Evolutionary conservation across 2,797 vertebrate genomes (phyloP).

Genomic region (Labeo calbasu): DNA sequence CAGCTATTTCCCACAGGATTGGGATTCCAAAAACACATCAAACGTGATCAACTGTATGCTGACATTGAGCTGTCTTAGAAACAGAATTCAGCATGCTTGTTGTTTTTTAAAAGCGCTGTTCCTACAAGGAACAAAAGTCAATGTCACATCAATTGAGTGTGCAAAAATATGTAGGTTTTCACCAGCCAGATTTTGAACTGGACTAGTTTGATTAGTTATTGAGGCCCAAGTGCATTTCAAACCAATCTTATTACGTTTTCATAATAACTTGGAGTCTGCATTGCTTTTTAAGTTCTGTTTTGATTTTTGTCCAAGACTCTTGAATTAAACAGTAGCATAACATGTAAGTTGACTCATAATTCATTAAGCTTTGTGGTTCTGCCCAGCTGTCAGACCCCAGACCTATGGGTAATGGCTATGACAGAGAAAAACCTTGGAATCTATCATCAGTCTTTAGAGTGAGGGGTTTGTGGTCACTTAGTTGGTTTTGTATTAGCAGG

Average conservation of each 20-base stretch:
- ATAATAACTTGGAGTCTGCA: background rate
- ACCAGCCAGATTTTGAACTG: background rate
- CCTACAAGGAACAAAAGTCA: background rate
- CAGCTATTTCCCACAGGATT: conserved; percentile 8
- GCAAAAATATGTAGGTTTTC: conserved; percentile 2
- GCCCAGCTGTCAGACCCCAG: conserved; percentile 58
- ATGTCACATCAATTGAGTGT: background rate
- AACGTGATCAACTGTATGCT: conserved; percentile 20
- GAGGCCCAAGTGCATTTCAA: background rate
- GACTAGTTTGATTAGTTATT: background rate
- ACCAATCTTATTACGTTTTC: background rate
- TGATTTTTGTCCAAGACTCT: background rate
- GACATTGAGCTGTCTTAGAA: background rate
- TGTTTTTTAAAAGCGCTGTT: conserved; percentile 7
- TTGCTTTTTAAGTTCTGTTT: background rate
- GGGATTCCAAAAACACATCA: conserved; percentile 31
- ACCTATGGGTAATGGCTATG: conserved; percentile 54
- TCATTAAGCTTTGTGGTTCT: conserved; percentile 56
- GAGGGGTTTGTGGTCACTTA: conserved; percentile 56
- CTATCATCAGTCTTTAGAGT: conserved; percentile 51
- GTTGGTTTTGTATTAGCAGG: conserved; percentile 68
- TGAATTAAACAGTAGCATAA: conserved; percentile 30
- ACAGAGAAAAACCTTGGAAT: conserved; percentile 57
- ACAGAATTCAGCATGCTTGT: background rate
- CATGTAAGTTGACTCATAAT: conserved; percentile 59